These are phyloP conservation scores for Escarpia spicata DNA, from an alignment of 2,888 invertebrate species.

Conservation along the genomic window DNA sequence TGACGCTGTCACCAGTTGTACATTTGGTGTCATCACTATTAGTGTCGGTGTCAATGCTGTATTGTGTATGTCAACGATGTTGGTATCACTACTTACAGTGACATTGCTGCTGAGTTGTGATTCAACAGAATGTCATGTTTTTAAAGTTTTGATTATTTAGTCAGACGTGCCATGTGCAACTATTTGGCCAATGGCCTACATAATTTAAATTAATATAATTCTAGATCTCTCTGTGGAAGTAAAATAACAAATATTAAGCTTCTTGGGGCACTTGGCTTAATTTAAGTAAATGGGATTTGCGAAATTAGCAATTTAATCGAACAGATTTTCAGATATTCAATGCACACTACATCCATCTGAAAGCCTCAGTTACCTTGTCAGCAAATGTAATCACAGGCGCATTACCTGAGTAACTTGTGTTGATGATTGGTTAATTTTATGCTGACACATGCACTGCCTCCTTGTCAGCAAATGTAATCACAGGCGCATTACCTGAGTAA, in stretches of 20 bases:
- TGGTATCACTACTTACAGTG: not conserved
- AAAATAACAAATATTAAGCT: not conserved
- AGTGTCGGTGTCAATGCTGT: not conserved
- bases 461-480: not conserved
- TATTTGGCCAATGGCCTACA: not conserved
- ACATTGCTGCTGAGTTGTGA: not conserved
- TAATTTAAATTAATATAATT: not conserved
- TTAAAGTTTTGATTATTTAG: not conserved
- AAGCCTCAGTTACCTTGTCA: not conserved
- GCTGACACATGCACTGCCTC: not conserved
- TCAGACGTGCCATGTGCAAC: not conserved
- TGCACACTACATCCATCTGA: not conserved
- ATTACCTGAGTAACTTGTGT: not conserved
- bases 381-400: too few species aligned
- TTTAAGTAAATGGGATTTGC: not conserved
- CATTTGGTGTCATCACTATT: not conserved
- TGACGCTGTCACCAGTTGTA: not conserved
- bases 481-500: not conserved
- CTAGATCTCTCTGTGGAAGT: not conserved
- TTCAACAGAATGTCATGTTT: not conserved
- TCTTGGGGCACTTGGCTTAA: not conserved
- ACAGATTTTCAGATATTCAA: not conserved
- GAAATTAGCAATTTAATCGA: not conserved
- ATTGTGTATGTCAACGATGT: not conserved
- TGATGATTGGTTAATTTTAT: too few species aligned